These are phyloP conservation scores for Anodontia alba DNA, from an alignment of 2,888 invertebrate species.

Conservation along the genomic window DNA sequence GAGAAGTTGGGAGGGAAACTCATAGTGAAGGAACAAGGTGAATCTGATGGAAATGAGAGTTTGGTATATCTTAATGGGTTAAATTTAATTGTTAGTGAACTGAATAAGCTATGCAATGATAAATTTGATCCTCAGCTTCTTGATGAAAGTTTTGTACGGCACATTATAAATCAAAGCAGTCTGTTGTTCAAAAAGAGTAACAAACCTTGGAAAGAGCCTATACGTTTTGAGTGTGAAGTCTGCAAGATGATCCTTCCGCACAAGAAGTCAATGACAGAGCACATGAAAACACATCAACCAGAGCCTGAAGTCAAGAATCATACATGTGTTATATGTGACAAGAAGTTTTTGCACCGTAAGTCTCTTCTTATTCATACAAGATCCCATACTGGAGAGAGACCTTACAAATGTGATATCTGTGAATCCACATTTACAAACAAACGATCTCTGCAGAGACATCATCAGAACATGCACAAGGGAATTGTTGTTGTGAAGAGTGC, in stretches of 20 bases:
- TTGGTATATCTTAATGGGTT: not conserved
- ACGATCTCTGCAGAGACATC: not conserved
- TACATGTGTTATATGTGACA: constrained; percentile 8
- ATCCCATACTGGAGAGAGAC: constrained; percentile 6
- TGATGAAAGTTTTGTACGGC: constrained; percentile 1
- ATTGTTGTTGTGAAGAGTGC: not conserved
- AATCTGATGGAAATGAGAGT: not conserved
- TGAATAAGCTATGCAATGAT: not conserved
- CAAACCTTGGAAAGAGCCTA: not conserved
- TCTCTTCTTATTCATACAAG: not conserved
- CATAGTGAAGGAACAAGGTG: too few species aligned
- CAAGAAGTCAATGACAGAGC: not conserved
- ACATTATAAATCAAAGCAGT: constrained; percentile 5
- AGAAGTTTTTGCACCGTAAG: not conserved
- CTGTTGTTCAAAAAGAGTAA: not conserved
- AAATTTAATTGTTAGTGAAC: not conserved
- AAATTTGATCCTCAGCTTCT: not conserved
- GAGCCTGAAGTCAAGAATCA: not conserved
- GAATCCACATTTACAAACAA: not conserved
- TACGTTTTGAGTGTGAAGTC: not conserved
- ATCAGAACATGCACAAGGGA: not conserved
- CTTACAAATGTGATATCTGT: constrained; percentile 27
- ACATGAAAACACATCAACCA: not conserved
- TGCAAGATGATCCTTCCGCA: not conserved
- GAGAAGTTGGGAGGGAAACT: not conserved